Conservation (phyloP, 2,797 vertebrate genomes). For the Sciurus vulgaris region DNA sequence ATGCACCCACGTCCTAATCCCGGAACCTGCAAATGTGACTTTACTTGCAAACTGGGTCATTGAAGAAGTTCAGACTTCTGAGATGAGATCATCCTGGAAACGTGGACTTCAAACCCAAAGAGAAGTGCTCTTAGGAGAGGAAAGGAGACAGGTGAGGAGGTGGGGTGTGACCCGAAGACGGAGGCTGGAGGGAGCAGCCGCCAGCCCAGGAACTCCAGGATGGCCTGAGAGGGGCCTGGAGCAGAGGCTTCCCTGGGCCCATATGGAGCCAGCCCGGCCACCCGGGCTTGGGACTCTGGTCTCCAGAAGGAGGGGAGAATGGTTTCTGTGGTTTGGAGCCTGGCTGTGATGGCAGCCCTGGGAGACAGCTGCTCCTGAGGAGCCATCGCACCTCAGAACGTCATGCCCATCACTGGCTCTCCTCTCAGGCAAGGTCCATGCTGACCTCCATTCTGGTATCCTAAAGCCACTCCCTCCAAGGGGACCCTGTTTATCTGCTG, state of each 20-base stretch:
- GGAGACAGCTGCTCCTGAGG: not conserved
- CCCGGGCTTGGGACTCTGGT: not conserved
- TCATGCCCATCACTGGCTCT: not conserved
- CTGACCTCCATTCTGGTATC: not conserved
- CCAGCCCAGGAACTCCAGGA: not conserved
- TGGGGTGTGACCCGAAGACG: rapidly evolving
- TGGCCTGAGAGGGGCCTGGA: too few relatives aligned
- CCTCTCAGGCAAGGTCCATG: not conserved
- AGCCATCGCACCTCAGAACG: not conserved
- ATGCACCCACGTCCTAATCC: not conserved
- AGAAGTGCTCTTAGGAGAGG: not conserved
- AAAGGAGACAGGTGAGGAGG: too few relatives aligned
- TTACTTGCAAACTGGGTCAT: not conserved
- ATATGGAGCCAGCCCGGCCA: not conserved
- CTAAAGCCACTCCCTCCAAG: not conserved
- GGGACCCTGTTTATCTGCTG: not conserved
- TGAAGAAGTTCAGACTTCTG: not conserved
- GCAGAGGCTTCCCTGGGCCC: not conserved
- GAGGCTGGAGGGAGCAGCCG: too few relatives aligned
- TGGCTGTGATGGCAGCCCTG: not conserved
- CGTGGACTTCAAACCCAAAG: not conserved
- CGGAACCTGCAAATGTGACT: not conserved
- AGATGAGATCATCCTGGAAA: not conserved
- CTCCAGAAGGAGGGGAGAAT: not conserved
- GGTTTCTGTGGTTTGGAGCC: not conserved